Conservation (phyloP, 2,797 vertebrate species). For the Pseudocheirus occidentalis region DNA sequence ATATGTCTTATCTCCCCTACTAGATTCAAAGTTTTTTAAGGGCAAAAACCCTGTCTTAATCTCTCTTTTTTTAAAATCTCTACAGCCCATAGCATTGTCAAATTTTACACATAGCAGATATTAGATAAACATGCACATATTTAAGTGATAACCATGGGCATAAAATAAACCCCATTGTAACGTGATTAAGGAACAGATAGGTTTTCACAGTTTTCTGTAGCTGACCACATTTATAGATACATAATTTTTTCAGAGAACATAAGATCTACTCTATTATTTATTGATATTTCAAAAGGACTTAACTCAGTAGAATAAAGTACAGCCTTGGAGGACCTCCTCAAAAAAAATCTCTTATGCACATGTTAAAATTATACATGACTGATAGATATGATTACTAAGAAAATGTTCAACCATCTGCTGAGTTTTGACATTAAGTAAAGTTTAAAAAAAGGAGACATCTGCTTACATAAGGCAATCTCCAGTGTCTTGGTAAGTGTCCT, state of each 20-base stretch:
- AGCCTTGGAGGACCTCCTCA: not conserved
- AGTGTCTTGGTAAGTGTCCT: not conserved
- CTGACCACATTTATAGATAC: not conserved
- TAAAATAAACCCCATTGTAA: not conserved
- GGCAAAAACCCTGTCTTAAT: not conserved
- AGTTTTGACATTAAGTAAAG: not conserved
- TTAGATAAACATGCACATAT: not conserved
- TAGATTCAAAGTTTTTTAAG: not conserved
- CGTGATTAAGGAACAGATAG: not conserved
- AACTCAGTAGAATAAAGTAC: not conserved
- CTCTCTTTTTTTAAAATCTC: not conserved
- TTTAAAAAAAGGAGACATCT: not conserved
- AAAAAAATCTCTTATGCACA: not conserved
- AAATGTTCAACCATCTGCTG: not conserved
- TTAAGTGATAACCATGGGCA: conserved; percentile 1
- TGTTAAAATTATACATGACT: not conserved
- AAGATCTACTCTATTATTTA: not conserved
- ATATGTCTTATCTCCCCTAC: not conserved
- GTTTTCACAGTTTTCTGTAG: not conserved
- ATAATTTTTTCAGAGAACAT: not conserved
- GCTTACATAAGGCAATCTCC: not conserved
- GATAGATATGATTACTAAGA: not conserved
- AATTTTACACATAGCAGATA: not conserved
- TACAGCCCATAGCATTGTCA: not conserved
- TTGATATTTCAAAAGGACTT: not conserved